Conservation (phyloP, 2,797 vertebrate species). For the Pseudochaenichthys georgianus region DNA sequence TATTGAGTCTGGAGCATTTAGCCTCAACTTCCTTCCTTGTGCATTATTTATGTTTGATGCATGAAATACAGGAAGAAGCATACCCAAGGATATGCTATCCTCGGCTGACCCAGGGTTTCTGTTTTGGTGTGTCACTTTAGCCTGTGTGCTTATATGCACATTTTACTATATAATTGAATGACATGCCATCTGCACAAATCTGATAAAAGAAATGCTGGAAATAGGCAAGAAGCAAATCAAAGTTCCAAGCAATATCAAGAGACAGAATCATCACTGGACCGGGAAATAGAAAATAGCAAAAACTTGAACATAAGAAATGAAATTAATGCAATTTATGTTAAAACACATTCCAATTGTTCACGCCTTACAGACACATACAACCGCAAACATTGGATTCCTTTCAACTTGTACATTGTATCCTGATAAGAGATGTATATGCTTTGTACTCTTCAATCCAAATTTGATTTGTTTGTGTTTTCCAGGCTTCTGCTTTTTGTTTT, state of each 20-base stretch:
- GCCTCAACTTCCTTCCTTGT: constrained; percentile 33
- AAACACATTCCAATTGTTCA: neutral
- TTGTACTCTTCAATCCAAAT: neutral
- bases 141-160: neutral
- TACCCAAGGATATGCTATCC: constrained; percentile 27
- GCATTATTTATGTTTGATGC: constrained; percentile 48
- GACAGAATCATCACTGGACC: neutral
- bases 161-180: constrained; percentile 3
- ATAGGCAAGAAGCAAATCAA: constrained; percentile 17
- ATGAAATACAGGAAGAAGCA: constrained; percentile 22
- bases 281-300: neutral
- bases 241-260: neutral
- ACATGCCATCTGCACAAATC: constrained; percentile 37
- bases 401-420: neutral
- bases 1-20: constrained; percentile 39
- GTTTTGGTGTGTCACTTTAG: constrained; percentile 6
- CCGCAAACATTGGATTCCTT: neutral
- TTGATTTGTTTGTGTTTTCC: constrained; percentile 15
- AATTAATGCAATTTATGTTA: neutral
- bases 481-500: constrained; percentile 28
- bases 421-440: neutral
- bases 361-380: neutral
- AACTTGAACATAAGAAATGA: neutral
- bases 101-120: constrained; percentile 18
- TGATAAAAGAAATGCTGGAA: constrained; percentile 23